phyloP scores from a whole-genome alignment of 1,140 invertebrate genomes.

The Microplitis demolitor region DNA sequence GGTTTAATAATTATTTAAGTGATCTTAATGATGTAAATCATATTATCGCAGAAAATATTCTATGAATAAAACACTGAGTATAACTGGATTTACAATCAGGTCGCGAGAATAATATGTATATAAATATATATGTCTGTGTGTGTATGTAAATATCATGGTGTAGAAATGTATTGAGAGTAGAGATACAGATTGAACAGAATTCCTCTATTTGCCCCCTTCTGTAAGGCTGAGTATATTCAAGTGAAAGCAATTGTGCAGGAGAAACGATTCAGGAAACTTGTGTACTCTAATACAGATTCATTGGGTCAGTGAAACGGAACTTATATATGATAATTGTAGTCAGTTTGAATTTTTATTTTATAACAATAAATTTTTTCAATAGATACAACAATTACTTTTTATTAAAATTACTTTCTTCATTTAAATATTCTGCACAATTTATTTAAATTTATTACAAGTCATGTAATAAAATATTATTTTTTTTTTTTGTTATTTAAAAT shows the following conservation, averaged over 20 bases:
- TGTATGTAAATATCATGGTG: neutral
- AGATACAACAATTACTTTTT: neutral
- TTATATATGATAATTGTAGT: slow-evolving; percentile 3
- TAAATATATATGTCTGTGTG: neutral
- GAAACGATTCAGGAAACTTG: slow-evolving; percentile 28
- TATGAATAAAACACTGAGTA: too few species aligned
- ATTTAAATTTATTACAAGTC: neutral
- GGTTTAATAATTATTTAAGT: too few species aligned
- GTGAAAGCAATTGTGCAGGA: slow-evolving; percentile 28
- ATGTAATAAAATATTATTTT: neutral
- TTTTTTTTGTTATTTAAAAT: too few species aligned
- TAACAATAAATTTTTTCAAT: neutral
- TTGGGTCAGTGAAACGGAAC: slow-evolving; percentile 22
- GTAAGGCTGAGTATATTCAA: neutral
- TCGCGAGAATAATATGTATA: neutral
- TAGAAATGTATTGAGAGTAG: neutral
- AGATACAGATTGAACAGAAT: slow-evolving; percentile 4
- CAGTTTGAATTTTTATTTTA: neutral
- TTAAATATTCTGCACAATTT: too few species aligned
- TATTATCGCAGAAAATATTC: too few species aligned
- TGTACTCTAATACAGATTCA: slow-evolving; percentile 9
- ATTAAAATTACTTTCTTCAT: too few species aligned
- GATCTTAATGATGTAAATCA: too few species aligned
- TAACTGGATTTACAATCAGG: neutral
- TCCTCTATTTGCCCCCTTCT: slow-evolving; percentile 8